Percentiles rank a stretch among this genome's conserved stretches.
Evolutionary conservation across 2,797 vertebrate genomes (phyloP).

Genomic region (Pogonophryne albipinna): DNA sequence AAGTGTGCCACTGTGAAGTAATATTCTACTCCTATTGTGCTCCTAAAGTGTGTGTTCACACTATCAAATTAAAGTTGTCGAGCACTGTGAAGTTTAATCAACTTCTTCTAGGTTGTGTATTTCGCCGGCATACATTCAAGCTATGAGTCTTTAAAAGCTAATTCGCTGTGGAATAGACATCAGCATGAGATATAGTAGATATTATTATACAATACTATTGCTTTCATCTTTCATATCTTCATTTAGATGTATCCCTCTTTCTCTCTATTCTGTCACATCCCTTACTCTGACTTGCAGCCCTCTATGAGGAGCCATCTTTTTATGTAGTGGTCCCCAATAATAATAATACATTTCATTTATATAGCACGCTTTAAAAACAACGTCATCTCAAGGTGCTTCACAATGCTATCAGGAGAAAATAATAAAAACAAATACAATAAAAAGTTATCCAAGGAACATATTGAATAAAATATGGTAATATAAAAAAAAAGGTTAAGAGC

Average conservation of each 20-base stretch:
- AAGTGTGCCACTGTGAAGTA: not conserved
- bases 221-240: not conserved
- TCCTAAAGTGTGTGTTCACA: not conserved
- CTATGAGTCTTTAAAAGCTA: not conserved
- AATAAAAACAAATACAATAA: too few species aligned
- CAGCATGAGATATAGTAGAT: not conserved
- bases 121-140: not conserved
- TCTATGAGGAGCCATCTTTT: slow-evolving; percentile 8
- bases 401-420: too few species aligned
- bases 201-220: too few species aligned
- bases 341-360: too few species aligned
- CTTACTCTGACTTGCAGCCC: not conserved
- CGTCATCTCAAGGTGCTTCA: too few species aligned
- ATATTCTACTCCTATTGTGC: not conserved
- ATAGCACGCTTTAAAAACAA: too few species aligned
- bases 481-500: too few species aligned
- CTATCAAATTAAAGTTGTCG: not conserved
- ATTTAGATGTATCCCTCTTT: slow-evolving; percentile 3
- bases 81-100: not conserved
- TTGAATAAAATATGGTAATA: too few species aligned
- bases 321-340: not conserved
- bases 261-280: slow-evolving; percentile 11
- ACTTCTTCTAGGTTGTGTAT: not conserved
- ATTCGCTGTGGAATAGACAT: not conserved
- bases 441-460: too few species aligned